phyloP scores from a whole-genome alignment of 2,113 vertebrate species.

The Prunella himalayana region DNA sequence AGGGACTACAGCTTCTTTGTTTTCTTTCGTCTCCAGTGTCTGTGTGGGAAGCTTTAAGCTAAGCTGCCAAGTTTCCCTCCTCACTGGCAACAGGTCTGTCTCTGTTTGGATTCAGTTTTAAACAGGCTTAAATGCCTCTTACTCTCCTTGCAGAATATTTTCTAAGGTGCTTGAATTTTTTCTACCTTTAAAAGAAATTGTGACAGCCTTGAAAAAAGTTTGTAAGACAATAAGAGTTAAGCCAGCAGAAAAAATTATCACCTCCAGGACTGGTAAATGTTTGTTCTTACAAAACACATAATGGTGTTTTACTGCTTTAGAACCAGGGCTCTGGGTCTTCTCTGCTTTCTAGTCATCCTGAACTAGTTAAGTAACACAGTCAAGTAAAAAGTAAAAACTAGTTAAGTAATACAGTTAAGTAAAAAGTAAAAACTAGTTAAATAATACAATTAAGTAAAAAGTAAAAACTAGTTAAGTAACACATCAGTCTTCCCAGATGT shows the following conservation, averaged over 20 bases:
- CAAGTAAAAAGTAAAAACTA: too few relatives aligned
- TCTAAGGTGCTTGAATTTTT: not conserved
- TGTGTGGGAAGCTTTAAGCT: constrained; percentile 30
- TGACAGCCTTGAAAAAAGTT: not conserved
- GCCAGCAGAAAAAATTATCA: not conserved
- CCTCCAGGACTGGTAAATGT: not conserved
- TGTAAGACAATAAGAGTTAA: not conserved
- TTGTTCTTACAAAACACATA: not conserved
- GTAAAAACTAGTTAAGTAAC: not conserved
- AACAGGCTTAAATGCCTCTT: not conserved
- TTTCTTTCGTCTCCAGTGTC: not conserved
- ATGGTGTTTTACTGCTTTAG: not conserved
- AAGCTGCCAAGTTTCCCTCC: constrained; percentile 38
- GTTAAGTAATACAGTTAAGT: too few relatives aligned
- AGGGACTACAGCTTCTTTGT: constrained; percentile 22
- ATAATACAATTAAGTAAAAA: too few relatives aligned
- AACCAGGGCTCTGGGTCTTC: not conserved
- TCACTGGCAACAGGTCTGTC: constrained; percentile 28
- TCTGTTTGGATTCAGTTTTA: not conserved
- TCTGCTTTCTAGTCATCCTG: not conserved
- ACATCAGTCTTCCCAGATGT: not conserved
- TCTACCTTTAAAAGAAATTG: not conserved
- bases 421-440: too few relatives aligned
- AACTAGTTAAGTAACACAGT: not conserved
- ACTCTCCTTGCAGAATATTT: not conserved